These are phyloP conservation scores for Chelmon rostratus DNA, from an alignment of 2,797 vertebrate genomes.

Conservation along the genomic window DNA sequence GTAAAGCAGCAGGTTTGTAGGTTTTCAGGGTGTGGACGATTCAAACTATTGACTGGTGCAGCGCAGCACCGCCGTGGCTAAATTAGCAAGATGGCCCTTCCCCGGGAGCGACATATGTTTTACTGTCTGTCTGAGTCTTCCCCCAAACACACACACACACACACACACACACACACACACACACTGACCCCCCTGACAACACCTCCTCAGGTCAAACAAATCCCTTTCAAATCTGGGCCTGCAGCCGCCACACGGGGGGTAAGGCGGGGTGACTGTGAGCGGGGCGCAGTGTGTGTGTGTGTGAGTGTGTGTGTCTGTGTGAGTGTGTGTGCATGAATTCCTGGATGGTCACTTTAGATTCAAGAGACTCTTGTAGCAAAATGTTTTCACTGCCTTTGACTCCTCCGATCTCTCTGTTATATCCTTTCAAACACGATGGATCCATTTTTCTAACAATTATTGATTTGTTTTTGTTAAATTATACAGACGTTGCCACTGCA, in stretches of 20 bases:
- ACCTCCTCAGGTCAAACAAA: slow-evolving; percentile 81
- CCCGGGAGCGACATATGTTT: slow-evolving; percentile 87
- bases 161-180: slow-evolving; percentile 41
- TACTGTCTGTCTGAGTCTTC: slow-evolving; percentile 81
- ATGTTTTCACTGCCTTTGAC: background rate
- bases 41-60: slow-evolving; percentile 63
- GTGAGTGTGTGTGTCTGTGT: slow-evolving; percentile 17
- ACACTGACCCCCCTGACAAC: slow-evolving; percentile 50
- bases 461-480: too few species aligned
- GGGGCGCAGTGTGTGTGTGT: slow-evolving; percentile 15
- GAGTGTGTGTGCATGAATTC: slow-evolving; percentile 36
- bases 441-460: background rate
- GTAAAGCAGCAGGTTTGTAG: slow-evolving; percentile 82
- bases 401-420: accelerated
- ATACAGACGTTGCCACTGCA: too few species aligned
- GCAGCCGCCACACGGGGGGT: slow-evolving; percentile 78
- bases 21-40: slow-evolving; percentile 51
- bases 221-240: slow-evolving; percentile 87
- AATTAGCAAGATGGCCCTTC: slow-evolving; percentile 82
- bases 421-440: background rate
- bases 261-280: slow-evolving; percentile 48
- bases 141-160: slow-evolving; percentile 29
- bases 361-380: background rate
- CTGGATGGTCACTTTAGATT: slow-evolving; percentile 29
- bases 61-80: slow-evolving; percentile 55